A percentile compares a stretch with the other conserved stretches of the same genome.
These are phyloP conservation scores for Drosophila sturtevanti DNA, from an alignment of 1,140 invertebrate genomes.

Conservation along the genomic window DNA sequence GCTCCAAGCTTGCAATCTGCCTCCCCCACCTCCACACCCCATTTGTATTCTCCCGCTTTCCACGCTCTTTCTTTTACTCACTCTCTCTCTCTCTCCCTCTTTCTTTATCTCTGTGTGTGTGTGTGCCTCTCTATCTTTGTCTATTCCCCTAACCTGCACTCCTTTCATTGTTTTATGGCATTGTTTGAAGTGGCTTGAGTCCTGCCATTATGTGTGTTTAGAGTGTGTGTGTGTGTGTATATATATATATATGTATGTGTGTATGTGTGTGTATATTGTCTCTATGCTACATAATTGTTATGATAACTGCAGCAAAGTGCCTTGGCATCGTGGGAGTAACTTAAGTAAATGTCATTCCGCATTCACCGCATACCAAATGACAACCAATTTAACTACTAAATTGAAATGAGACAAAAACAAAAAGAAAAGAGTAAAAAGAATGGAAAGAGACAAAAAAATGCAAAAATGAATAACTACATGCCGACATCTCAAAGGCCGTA, in stretches of 20 bases:
- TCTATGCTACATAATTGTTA: slow-evolving; percentile 73
- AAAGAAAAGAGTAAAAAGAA: slow-evolving; percentile 7
- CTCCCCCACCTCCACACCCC: slow-evolving; percentile 1
- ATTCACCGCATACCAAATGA: slow-evolving; percentile 20
- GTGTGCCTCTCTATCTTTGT: background rate
- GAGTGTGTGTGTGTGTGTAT: background rate
- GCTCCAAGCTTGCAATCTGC: slow-evolving; percentile 39
- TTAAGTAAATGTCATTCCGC: slow-evolving; percentile 66
- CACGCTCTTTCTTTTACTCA: background rate
- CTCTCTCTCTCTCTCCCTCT: background rate
- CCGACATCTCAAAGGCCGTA: slow-evolving; percentile 65
- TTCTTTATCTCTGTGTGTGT: background rate
- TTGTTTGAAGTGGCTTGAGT: slow-evolving; percentile 33
- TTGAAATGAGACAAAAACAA: slow-evolving; percentile 25
- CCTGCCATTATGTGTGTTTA: slow-evolving; percentile 50
- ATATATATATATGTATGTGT: background rate
- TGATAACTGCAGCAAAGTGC: slow-evolving; percentile 68
- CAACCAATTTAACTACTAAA: slow-evolving; percentile 18
- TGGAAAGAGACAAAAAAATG: no score
- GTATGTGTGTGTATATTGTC: background rate
- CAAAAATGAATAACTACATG: slow-evolving; percentile 4
- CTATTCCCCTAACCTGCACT: slow-evolving; percentile 22
- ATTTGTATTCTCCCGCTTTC: background rate
- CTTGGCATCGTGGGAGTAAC: slow-evolving; percentile 54
- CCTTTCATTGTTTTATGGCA: slow-evolving; percentile 37